These are phyloP conservation scores for Trichopria drosophilae DNA, from an alignment of 2,888 invertebrate species.

Conservation along the genomic window DNA sequence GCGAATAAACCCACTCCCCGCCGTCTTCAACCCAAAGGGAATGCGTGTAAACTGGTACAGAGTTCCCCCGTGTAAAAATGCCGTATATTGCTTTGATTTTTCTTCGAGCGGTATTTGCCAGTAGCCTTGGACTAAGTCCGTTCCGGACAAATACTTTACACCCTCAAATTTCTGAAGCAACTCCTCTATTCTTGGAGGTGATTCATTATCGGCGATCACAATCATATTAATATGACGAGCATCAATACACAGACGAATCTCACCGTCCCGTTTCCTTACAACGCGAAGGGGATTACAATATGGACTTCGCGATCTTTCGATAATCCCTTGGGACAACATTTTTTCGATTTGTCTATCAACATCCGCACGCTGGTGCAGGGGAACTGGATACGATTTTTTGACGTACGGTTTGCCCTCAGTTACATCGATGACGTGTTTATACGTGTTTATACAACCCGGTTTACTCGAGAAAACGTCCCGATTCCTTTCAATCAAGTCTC, in stretches of 20 bases:
- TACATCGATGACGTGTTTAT: background rate
- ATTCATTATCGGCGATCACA: constrained; percentile 42
- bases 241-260: constrained; percentile 44
- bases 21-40: too few species aligned
- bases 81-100: constrained; percentile 21
- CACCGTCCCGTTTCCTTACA: too few species aligned
- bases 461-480: background rate
- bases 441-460: background rate
- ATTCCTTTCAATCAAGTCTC: background rate
- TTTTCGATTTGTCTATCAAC: background rate
- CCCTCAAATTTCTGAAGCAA: constrained; percentile 29
- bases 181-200: constrained; percentile 32
- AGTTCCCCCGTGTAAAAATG: constrained; percentile 18
- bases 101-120: too few species aligned
- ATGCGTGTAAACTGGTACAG: constrained; percentile 35
- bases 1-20: too few species aligned
- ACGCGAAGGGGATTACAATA: too few species aligned
- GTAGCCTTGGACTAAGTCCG: constrained; percentile 33
- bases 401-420: background rate
- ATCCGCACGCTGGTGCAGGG: background rate
- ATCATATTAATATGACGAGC: constrained; percentile 42
- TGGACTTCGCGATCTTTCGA: background rate
- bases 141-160: constrained; percentile 24
- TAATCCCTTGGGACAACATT: background rate
- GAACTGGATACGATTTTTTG: background rate